Conservation (phyloP, 2,113 vertebrate genomes). For the Chionodraco myersi region DNA sequence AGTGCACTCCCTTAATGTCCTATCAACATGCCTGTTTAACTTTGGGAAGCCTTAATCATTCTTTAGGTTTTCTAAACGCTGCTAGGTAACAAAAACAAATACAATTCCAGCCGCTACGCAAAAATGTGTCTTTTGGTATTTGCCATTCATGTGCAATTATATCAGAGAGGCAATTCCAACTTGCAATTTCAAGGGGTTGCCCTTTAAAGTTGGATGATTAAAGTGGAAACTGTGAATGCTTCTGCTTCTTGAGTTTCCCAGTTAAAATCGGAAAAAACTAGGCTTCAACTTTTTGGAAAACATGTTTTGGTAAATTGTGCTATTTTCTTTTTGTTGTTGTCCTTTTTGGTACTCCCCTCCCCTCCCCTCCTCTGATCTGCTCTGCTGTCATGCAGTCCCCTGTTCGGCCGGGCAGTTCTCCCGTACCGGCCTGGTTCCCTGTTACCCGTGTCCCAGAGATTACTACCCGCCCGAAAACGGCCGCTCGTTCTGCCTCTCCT, state of each 20-base stretch:
- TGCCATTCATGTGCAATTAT: slow-evolving; percentile 5
- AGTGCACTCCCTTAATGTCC: slow-evolving; percentile 10
- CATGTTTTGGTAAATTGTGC: neutral
- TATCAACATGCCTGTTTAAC: slow-evolving; percentile 1
- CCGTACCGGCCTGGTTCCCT: slow-evolving; percentile 93
- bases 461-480: slow-evolving; percentile 95
- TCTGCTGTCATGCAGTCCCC: slow-evolving; percentile 83
- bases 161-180: slow-evolving; percentile 19
- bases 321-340: neutral
- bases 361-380: neutral
- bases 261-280: slow-evolving; percentile 27
- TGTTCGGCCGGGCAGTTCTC: slow-evolving; percentile 94
- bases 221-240: slow-evolving; percentile 24
- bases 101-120: slow-evolving; percentile 9
- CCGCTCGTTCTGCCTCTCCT: slow-evolving; percentile 95
- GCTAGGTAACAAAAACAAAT: slow-evolving; percentile 45
- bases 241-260: slow-evolving; percentile 14
- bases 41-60: slow-evolving; percentile 10
- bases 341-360: neutral
- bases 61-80: slow-evolving; percentile 2
- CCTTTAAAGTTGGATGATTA: slow-evolving; percentile 34
- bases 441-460: slow-evolving; percentile 94
- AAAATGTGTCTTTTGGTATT: slow-evolving; percentile 26
- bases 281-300: slow-evolving; percentile 9
- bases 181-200: slow-evolving; percentile 28